Evolutionary conservation across 1,140 invertebrate species (phyloP), one percentile per base, ranked within the genome.

Genomic region (Drosophila auraria): DNA sequence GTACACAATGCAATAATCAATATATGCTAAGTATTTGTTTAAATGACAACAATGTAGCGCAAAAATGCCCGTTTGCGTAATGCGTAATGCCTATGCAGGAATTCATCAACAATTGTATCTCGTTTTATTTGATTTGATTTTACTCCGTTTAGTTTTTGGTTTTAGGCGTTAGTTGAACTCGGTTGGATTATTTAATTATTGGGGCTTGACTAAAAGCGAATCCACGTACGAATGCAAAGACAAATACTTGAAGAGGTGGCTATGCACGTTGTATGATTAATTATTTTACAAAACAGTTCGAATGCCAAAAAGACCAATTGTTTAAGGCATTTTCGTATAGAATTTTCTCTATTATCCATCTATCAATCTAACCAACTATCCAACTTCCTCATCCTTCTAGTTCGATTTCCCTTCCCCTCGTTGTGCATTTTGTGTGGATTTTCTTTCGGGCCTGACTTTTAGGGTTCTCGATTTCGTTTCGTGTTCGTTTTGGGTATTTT

Each of bases 41-140:
- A 83, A 84, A 73, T 72, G 82, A 86, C 82, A 83, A 83, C 82
- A 83, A 83, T 86, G 72, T 81, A 86, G 78, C 73, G 82, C 72
- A 86, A 82, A 81, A 71, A 75, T 75, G 54, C 54, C 53, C 9
- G 36, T 38, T 75, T 75, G 70, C 72, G 44, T 72, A 44, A 72
- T 72, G 65, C 65, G 44, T 72, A 44, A 72, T 72, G 65, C 65
- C 51, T 50, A 73, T 72, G 51, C 70, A 69, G 63, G 38, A 69
- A 70, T 70, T 73, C 47, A 73, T 69, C 38, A 77, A 77, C 74
- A 77, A 77, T 68, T 78, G 62, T 77, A 63, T 78, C 47, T 59
- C 63, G 61, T 57, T 73, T 74, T 77, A 69, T 54, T 60, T 74
- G 30, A 54, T 80, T 76, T 64, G 77, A 82, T 66, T 82, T 82